Conservation (phyloP, 2,888 invertebrate species). For the Syritta pipiens region DNA sequence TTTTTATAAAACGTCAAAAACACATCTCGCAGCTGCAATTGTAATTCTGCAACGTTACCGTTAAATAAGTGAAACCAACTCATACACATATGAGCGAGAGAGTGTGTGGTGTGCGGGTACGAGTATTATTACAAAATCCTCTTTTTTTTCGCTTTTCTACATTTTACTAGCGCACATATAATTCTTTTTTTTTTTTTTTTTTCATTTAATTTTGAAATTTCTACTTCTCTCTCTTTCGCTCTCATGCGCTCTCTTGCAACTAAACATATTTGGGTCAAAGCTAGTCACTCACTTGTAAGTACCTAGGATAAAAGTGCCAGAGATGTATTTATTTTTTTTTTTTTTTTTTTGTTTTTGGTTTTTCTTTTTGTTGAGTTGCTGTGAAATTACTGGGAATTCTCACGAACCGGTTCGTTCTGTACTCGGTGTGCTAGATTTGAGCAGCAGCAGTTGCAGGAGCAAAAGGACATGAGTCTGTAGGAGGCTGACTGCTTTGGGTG, state of each 20-base stretch:
- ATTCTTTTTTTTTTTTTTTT: constrained; percentile 1
- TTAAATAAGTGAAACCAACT: constrained; percentile 48
- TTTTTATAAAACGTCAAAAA: constrained; percentile 44
- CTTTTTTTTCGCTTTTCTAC: background rate
- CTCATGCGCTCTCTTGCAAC: constrained; percentile 67
- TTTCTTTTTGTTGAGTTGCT: constrained; percentile 19
- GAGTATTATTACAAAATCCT: constrained; percentile 37
- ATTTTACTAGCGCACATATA: background rate
- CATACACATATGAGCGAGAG: constrained; percentile 36
- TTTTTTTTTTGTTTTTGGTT: background rate
- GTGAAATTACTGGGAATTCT: constrained; percentile 47
- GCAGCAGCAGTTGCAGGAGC: too few relatives aligned
- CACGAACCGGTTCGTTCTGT: constrained; percentile 52
- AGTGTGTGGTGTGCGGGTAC: constrained; percentile 18
- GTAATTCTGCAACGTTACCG: constrained; percentile 50
- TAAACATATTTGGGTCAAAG: constrained; percentile 77
- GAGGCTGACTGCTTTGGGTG: background rate
- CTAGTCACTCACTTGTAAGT: constrained; percentile 77
- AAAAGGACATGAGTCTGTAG: too few relatives aligned
- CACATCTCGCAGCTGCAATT: constrained; percentile 50
- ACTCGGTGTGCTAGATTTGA: constrained; percentile 40
- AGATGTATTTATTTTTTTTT: constrained; percentile 31
- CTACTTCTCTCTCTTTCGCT: constrained; percentile 44
- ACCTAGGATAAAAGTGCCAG: constrained; percentile 66
- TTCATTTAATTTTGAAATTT: constrained; percentile 16